A percentile compares a stretch with the other conserved stretches of the same genome.
These are phyloP conservation scores for Allophyes oxyacanthae DNA, from an alignment of 2,888 invertebrate genomes.

Conservation along the genomic window DNA sequence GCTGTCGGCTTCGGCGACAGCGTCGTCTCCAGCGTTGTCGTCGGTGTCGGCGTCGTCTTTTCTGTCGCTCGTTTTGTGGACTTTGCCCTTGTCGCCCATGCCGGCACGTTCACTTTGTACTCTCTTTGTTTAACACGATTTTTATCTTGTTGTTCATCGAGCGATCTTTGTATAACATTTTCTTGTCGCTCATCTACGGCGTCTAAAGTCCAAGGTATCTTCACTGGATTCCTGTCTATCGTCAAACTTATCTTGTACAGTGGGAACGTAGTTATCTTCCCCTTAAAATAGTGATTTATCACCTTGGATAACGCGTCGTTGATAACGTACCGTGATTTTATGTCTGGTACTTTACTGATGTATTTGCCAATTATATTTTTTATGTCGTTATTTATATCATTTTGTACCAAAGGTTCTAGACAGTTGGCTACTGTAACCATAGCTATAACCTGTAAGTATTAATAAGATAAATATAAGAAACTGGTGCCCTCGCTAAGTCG, in stretches of 20 bases:
- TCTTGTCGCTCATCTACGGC: conserved; percentile 1
- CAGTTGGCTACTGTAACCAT: conserved; percentile 52
- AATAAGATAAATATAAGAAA: too few relatives aligned
- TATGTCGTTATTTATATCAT: conserved; percentile 59
- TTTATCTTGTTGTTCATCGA: conserved; percentile 8
- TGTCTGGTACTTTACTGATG: conserved; percentile 70
- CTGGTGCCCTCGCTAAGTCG: too few relatives aligned
- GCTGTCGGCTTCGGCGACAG: not conserved
- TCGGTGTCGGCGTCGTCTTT: not conserved
- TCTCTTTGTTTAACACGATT: conserved; percentile 1
- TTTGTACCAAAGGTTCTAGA: conserved; percentile 55
- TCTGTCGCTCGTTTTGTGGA: not conserved
- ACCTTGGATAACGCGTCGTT: conserved; percentile 72
- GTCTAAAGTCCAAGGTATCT: conserved; percentile 77
- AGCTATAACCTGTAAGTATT: conserved; percentile 53
- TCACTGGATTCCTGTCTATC: conserved; percentile 77
- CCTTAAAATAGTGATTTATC: conserved; percentile 72
- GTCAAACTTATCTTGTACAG: conserved; percentile 77
- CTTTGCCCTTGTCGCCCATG: not conserved
- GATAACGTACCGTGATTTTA: conserved; percentile 72
- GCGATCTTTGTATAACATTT: conserved; percentile 1
- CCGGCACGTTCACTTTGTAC: conserved; percentile 7
- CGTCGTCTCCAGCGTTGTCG: not conserved
- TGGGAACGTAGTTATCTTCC: conserved; percentile 75
- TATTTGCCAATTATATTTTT: conserved; percentile 68